Conservation (phyloP, 2,888 invertebrate species). For the Hesperia comma region DNA sequence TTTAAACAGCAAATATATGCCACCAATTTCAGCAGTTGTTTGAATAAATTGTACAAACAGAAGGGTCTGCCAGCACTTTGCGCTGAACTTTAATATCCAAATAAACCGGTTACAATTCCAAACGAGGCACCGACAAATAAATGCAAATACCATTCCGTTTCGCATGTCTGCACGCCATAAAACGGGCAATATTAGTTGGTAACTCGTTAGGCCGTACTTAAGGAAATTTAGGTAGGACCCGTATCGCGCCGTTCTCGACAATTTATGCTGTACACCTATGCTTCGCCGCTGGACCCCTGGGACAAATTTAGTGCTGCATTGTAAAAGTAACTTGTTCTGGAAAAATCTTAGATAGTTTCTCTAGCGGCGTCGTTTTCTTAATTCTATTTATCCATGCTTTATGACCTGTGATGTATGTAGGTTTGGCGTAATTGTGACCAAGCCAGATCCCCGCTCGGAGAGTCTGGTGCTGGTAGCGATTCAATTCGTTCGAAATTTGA, state of each 20-base stretch:
- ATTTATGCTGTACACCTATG: constrained; percentile 51
- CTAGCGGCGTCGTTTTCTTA: too few relatives aligned
- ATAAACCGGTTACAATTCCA: constrained; percentile 44
- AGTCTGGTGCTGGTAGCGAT: too few relatives aligned
- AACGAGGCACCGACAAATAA: constrained; percentile 51
- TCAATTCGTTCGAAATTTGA: too few relatives aligned
- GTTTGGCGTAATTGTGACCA: too few relatives aligned
- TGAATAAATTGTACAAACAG: constrained; percentile 26
- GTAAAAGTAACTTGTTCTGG: constrained; percentile 1
- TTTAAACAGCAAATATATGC: neutral
- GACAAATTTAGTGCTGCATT: constrained; percentile 22
- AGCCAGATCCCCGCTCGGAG: too few relatives aligned
- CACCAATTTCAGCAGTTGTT: neutral
- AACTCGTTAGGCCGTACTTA: constrained; percentile 58
- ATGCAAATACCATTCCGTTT: constrained; percentile 54
- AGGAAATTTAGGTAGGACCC: constrained; percentile 55
- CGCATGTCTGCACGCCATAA: constrained; percentile 59
- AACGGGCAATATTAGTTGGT: constrained; percentile 53
- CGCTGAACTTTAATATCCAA: constrained; percentile 33
- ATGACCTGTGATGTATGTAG: too few relatives aligned
- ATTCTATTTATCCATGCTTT: too few relatives aligned
- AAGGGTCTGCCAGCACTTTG: constrained; percentile 30
- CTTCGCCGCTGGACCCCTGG: constrained; percentile 27
- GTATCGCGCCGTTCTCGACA: constrained; percentile 49
- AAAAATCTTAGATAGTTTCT: neutral